These are phyloP conservation scores for Drosophila dives DNA, from an alignment of 2,888 invertebrate genomes.

Conservation along the genomic window DNA sequence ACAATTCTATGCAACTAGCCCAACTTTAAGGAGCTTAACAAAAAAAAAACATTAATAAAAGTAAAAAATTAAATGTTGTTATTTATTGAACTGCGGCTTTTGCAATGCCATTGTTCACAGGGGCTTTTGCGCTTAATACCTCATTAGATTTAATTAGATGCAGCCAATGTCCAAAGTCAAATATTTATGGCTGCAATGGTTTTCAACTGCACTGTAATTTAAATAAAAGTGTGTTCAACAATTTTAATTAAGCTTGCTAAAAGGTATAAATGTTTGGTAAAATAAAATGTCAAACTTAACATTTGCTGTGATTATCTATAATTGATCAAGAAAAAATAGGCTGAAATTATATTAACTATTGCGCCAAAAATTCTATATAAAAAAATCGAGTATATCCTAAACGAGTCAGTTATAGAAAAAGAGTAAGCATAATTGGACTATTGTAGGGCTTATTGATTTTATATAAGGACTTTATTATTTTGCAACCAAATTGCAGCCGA, in stretches of 20 bases:
- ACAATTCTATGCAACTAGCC: neutral
- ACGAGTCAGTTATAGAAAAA: neutral
- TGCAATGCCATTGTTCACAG: neutral
- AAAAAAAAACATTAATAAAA: neutral
- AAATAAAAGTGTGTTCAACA: neutral
- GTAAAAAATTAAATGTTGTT: neutral
- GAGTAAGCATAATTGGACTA: neutral
- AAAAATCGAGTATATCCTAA: neutral
- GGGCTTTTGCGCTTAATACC: neutral
- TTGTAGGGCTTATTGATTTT: neutral
- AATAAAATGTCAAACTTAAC: neutral
- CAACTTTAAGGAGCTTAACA: neutral
- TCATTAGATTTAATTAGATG: constrained; percentile 3
- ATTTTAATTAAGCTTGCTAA: neutral
- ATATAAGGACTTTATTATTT: constrained; percentile 8
- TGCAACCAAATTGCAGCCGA: constrained; percentile 15
- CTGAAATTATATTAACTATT: too few relatives aligned
- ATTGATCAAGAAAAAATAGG: neutral
- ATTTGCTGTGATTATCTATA: neutral
- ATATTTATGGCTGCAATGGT: constrained; percentile 2
- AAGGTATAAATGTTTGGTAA: neutral
- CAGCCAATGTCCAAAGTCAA: constrained; percentile 10
- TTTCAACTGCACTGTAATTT: neutral
- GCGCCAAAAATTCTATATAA: neutral
- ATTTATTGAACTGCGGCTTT: neutral